Evolutionary conservation across 2,888 invertebrate species (phyloP).

Genomic region (Dasysyrphus albostriatus): DNA sequence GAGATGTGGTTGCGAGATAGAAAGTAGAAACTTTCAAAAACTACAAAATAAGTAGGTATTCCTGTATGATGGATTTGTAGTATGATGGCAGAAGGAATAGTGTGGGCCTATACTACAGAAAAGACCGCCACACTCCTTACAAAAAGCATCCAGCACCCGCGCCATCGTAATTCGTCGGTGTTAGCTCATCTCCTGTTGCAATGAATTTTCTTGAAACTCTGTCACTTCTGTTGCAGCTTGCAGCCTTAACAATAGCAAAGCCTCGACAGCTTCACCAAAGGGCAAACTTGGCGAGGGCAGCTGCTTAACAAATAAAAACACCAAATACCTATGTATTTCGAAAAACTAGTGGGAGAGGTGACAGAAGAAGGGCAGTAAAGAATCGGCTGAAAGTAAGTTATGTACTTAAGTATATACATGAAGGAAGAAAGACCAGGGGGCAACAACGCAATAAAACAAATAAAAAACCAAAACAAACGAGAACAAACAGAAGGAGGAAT

Average conservation of each 20-base stretch:
- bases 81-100: background rate
- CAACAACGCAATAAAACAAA: background rate
- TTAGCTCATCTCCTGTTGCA: conserved; percentile 12
- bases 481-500: conserved; percentile 7
- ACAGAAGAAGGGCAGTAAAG: background rate
- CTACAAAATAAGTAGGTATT: conserved; percentile 26
- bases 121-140: background rate
- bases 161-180: background rate
- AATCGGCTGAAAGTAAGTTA: conserved; percentile 3
- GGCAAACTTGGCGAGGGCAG: conserved; percentile 29
- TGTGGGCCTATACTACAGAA: background rate
- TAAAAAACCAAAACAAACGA: conserved; percentile 11
- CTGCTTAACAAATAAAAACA: conserved; percentile 45
- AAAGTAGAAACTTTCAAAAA: conserved; percentile 41
- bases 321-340: conserved; percentile 39
- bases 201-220: conserved; percentile 20
- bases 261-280: conserved; percentile 15
- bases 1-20: conserved; percentile 35
- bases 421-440: background rate
- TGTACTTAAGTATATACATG: too few species aligned
- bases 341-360: background rate
- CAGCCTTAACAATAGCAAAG: background rate
- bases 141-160: background rate
- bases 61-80: background rate
- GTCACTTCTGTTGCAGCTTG: background rate